Evolutionary conservation across 1,140 invertebrate species (phyloP).

Genomic region (Asbolus verrucosus): DNA sequence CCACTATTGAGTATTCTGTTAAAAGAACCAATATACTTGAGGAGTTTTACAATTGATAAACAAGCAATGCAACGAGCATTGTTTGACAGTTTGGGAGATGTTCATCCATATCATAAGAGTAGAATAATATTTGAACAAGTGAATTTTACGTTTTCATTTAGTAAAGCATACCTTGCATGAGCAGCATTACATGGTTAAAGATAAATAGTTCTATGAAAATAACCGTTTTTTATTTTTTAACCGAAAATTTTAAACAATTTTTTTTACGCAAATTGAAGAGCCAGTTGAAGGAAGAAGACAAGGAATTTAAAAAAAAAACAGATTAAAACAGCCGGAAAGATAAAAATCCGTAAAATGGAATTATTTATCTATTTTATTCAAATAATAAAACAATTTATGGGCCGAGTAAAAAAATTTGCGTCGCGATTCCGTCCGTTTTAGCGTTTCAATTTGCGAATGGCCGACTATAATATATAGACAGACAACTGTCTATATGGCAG

Average conservation of each 20-base stretch:
- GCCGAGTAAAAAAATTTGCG: no score
- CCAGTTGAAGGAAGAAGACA: slow-evolving; percentile 83
- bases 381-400: slow-evolving; percentile 64
- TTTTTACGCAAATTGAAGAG: slow-evolving; percentile 76
- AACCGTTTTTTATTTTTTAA: slow-evolving; percentile 12
- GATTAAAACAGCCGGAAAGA: slow-evolving; percentile 66
- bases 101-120: slow-evolving; percentile 59
- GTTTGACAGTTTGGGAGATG: slow-evolving; percentile 66
- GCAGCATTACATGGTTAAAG: slow-evolving; percentile 73
- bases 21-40: slow-evolving; percentile 75
- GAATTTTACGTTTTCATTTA: slow-evolving; percentile 64
- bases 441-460: no score
- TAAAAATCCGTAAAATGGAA: slow-evolving; percentile 75
- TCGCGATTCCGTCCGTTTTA: no score
- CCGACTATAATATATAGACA: no score
- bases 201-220: slow-evolving; percentile 26
- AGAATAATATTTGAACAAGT: slow-evolving; percentile 63
- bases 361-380: slow-evolving; percentile 71
- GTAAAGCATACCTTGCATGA: slow-evolving; percentile 70
- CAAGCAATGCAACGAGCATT: slow-evolving; percentile 77
- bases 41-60: slow-evolving; percentile 76
- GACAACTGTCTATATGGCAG: no score
- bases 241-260: slow-evolving; percentile 18
- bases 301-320: slow-evolving; percentile 85
- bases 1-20: slow-evolving; percentile 80